Percentiles rank a stretch among this genome's conserved stretches.
Evolutionary conservation across 2,797 vertebrate species (phyloP).

Genomic region (Loris lydekkerianus): DNA sequence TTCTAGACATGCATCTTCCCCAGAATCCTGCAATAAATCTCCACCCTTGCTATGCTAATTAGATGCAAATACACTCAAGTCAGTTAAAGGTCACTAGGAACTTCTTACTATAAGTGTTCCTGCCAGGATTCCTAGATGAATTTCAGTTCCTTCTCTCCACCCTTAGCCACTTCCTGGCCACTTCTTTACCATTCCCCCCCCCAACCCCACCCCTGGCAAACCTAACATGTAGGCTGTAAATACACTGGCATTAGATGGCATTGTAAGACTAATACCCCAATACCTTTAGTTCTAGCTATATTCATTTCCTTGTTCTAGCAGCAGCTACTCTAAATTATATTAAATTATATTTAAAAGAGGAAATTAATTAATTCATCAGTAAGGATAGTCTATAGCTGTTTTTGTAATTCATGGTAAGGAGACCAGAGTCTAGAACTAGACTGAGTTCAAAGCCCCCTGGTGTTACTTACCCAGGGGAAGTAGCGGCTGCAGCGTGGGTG

Average conservation of each 20-base stretch:
- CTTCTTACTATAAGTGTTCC: no score
- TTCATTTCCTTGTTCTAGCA: background rate
- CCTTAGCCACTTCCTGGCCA: no score
- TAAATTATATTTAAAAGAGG: background rate
- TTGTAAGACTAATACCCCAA: background rate
- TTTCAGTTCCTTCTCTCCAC: no score
- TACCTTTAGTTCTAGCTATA: background rate
- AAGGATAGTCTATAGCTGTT: background rate
- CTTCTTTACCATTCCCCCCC: no score
- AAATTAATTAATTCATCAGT: conserved; percentile 17
- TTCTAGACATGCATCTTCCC: no score
- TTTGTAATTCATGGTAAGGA: background rate
- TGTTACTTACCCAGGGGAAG: background rate
- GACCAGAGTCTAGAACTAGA: background rate
- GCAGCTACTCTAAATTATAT: background rate
- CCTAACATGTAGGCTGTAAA: background rate
- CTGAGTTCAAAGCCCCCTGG: background rate
- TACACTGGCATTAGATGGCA: background rate
- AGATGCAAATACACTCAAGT: no score
- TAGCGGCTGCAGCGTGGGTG: background rate
- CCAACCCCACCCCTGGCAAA: no score
- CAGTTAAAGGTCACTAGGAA: no score
- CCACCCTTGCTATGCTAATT: no score
- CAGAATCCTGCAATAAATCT: no score
- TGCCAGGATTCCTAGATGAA: no score